Conservation (phyloP, 2,113 vertebrate species). For the Centropus unirufus region DNA sequence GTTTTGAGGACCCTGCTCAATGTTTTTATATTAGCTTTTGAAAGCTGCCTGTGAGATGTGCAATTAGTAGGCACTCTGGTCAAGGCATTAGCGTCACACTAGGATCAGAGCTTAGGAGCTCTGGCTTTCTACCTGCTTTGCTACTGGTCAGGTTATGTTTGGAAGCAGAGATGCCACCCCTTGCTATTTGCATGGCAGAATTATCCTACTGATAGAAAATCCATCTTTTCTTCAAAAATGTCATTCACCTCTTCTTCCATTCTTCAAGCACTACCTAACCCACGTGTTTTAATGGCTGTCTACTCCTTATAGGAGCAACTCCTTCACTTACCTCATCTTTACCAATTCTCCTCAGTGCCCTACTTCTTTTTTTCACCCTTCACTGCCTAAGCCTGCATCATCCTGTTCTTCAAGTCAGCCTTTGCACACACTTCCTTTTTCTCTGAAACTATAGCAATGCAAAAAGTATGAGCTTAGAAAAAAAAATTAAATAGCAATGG, state of each 20-base stretch:
- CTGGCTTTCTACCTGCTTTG: background rate
- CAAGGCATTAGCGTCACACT: background rate
- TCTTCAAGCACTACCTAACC: background rate
- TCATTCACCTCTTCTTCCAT: background rate
- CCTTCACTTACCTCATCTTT: background rate
- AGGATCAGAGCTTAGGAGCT: background rate
- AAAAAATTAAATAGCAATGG: background rate
- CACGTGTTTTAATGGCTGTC: background rate
- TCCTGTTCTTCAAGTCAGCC: constrained; percentile 29
- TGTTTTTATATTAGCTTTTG: background rate
- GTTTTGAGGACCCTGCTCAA: background rate
- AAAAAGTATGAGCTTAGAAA: background rate
- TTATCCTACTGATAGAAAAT: background rate
- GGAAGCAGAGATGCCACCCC: background rate
- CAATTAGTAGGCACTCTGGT: background rate
- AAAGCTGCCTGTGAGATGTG: background rate
- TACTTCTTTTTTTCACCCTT: constrained; percentile 63
- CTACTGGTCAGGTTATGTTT: background rate
- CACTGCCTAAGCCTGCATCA: constrained; percentile 2
- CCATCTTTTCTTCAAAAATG: background rate
- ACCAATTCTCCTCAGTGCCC: constrained; percentile 5
- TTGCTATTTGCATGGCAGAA: background rate
- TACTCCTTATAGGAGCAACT: background rate
- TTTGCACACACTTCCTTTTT: constrained; percentile 55
- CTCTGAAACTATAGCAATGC: background rate